Base-by-base conservation (phyloP, 2,113 vertebrate species). In the Zingel zingel region DNA sequence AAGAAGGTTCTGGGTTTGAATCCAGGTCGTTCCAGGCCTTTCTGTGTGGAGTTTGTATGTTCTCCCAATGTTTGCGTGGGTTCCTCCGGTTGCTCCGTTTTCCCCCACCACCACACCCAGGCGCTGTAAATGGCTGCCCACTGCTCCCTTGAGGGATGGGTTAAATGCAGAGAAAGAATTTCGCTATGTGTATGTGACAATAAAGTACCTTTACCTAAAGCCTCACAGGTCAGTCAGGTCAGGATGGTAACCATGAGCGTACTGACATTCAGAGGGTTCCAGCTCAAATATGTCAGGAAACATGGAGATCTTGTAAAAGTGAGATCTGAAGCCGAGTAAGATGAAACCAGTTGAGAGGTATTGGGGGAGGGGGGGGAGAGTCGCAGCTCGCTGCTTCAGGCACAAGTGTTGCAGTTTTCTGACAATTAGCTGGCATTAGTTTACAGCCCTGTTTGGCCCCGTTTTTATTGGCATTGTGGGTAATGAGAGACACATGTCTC, bases 401-500 rank as follows among this genome's bases (percentile, higher is more conserved):
- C 71, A 13, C n/a, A 0, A n/a, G 63, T 3, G 18, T 12, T 64
- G 57, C 51, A 65, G n/a, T 86, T 83, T 45, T 69, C 48, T 71
- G 39, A 33, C 71, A 57, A 77, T 90, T 73, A 75, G 47, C 74
- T 7, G 36, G 16, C 45, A 0, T 69, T 33, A 39, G 57, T 90
- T 90, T 81, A 83, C 76, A 30, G 58, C 57, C 65, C 66, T 1
- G 54, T 83, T 76, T 58, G 57, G 62, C 30, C 51, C 11, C 0
- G 13, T 74, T 88, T 88, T 81, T 56, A 77, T 27, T 51, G 77
- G 82, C 33, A 10, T 8, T 0, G 23, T 69, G 76, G 64, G 61
- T 81, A 87, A 89, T 16, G 33, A 85, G 82, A 65, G 62, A 0
- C 86, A 79, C 30, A 9, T 82, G 77, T 68, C 9, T 30, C 14